Base-by-base conservation (phyloP, 2,888 invertebrate genomes). In the Plusia festucae region DNA sequence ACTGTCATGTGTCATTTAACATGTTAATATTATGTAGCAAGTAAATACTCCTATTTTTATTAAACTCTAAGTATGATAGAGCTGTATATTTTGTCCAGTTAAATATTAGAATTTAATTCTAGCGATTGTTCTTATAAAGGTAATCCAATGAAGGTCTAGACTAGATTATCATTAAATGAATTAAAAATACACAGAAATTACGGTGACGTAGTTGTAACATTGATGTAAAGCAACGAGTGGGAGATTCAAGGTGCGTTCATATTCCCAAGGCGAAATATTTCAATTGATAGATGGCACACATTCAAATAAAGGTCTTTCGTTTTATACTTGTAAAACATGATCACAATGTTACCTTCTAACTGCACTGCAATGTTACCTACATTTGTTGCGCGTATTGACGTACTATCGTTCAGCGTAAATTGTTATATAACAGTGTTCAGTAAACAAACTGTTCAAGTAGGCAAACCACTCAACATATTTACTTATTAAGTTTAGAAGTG, bases 221-320 rank as follows among this genome's bases (percentile, higher is more conserved):
- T 73, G 68, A 76, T 70, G 53, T 68, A 63, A 73, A 73, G 32
- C 67, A 68, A 68, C 62, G 68, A 78, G 71, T 74, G 78, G 75
- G 81, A 65, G 74, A 74, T 70, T 70, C 79, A 80, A 81, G 79
- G 81, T 68, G 68, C 70, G 53, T 57, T 73, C 57, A 65, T 73
- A 69, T 73, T 65, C 62, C 60, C 78, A 79, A 79, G 78, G 81
- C 63, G 60, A 78, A 67, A 70, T 78, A 69, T 65, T 70, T 73
- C 60, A 71, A 68, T 68, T 76, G 59, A 73, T 70, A 62, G 73
- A 80, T 69, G 70, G 64, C 75, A 73, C 34, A 73, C 65, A 58
- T 70, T 70, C 61, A 66, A 65, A 67, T 61, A 69, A 60, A 71
- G 53, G 64, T 73, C 53, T 72, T 18, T 68, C 30, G 56, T 68